These are phyloP conservation scores for Psittacula echo DNA, from an alignment of 2,797 vertebrate genomes.

Conservation along the genomic window DNA sequence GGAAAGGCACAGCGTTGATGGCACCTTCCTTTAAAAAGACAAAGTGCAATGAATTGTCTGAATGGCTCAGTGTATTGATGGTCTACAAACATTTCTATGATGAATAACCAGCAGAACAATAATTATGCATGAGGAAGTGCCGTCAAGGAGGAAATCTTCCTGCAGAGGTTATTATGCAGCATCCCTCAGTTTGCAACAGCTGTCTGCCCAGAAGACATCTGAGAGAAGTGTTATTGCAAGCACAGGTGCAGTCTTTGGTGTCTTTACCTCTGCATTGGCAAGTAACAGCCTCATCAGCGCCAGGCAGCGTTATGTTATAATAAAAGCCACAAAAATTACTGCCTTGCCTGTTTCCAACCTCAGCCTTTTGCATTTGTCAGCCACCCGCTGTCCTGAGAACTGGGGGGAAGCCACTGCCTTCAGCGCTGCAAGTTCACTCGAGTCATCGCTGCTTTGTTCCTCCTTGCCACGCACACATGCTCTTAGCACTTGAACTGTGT, in stretches of 20 bases:
- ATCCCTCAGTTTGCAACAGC: conserved; percentile 7
- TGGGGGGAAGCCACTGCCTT: background rate
- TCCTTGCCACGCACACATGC: too few species aligned
- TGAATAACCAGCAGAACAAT: conserved; percentile 51
- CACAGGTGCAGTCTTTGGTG: conserved; percentile 9
- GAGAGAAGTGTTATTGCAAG: background rate
- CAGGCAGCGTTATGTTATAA: background rate
- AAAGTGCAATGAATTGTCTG: conserved; percentile 63
- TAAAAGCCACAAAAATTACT: background rate
- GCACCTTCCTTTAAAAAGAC: conserved; percentile 38
- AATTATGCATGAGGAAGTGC: conserved; percentile 25
- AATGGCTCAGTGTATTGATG: conserved; percentile 29
- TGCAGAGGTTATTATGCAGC: conserved; percentile 41
- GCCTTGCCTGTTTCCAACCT: background rate
- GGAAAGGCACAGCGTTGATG: background rate
- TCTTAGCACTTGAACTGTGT: too few species aligned
- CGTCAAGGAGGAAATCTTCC: conserved; percentile 34
- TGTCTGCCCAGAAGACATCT: background rate
- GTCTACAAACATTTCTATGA: conserved; percentile 73
- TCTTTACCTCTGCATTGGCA: background rate
- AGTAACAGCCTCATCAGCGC: background rate
- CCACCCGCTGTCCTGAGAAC: background rate
- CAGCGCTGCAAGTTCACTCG: background rate
- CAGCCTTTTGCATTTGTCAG: background rate
- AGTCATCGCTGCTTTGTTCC: background rate